Base-by-base conservation (phyloP, 2,888 invertebrate genomes). In the Campoletis raptor region DNA sequence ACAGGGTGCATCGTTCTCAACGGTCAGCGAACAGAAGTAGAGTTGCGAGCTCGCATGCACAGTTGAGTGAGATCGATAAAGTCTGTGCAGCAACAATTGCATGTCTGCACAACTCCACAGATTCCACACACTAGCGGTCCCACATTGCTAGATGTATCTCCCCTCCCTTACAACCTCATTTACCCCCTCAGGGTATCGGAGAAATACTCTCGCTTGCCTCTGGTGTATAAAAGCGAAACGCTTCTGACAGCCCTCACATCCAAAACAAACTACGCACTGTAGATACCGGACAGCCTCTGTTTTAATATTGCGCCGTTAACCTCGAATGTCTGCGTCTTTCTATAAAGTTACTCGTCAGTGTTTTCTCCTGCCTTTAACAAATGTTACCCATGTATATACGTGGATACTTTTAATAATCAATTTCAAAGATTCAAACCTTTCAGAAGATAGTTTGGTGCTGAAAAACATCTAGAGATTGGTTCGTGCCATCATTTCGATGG, bases 11-110 rank as follows among this genome's bases (percentile, higher is more conserved):
- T 74, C 81, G 78, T 74, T 84, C 69, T 74, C 69, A 73, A 81
- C 73, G 81, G 64, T 81, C 61, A 67, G 52, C 24, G 73, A 80
- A 76, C 76, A 57, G 30, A 54, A 83, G 64, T 74, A 66, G 18
- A 76, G 64, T 45, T 61, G 69, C 48, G 64, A 70, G 45, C 48
- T n/a, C 66, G 61, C 74, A 81, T 78, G 74, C 74, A 81, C 81
- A 69, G n/a, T 70, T 45, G 73, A 74, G 74, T 70, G 69, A 81
- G 81, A 86, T 86, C 84, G 83, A 84, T 86, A 69, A 81, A 83
- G 81, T 81, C 37, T 73, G 57, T 78, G 64, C 80, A 72, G 66
- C 61, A 69, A 52, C 73, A 67, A 74, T 78, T 48, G 80, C 70
- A 81, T 52, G 70, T 69, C 52, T 67, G 37, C 15, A 48, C 15